Evolutionary conservation across 2,113 vertebrate genomes (phyloP).

Genomic region (Lycaon pictus): DNA sequence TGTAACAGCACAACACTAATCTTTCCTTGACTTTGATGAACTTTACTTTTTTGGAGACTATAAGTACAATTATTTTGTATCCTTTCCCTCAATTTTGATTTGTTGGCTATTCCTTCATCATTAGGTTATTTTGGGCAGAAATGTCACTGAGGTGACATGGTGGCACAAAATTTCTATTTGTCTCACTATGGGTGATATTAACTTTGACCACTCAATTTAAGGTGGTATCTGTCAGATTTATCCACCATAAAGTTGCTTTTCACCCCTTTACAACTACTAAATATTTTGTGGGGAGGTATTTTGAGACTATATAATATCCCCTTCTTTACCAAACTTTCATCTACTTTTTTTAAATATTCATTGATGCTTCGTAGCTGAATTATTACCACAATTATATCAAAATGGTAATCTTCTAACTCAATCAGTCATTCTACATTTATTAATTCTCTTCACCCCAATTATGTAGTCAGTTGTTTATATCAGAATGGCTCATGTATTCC

Average conservation of each 20-base stretch:
- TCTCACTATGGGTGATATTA: background rate
- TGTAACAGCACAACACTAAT: background rate
- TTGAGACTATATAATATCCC: background rate
- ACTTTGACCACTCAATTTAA: background rate
- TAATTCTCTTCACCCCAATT: background rate
- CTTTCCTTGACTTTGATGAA: background rate
- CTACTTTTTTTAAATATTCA: constrained; percentile 1
- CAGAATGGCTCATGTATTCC: background rate
- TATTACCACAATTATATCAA: background rate
- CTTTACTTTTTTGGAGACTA: background rate
- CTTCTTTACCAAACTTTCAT: background rate
- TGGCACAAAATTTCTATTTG: background rate
- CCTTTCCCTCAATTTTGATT: background rate
- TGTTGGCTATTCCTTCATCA: background rate
- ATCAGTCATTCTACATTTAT: background rate
- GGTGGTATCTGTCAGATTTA: background rate
- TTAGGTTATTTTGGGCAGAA: background rate
- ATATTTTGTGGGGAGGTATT: background rate
- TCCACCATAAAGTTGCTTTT: background rate
- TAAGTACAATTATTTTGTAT: background rate
- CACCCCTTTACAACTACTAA: background rate
- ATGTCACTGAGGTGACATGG: background rate
- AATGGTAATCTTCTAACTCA: background rate
- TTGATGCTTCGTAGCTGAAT: background rate
- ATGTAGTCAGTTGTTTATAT: background rate